Conservation (phyloP, 2,113 vertebrate species). For the Phylloscopus trochiloides region DNA sequence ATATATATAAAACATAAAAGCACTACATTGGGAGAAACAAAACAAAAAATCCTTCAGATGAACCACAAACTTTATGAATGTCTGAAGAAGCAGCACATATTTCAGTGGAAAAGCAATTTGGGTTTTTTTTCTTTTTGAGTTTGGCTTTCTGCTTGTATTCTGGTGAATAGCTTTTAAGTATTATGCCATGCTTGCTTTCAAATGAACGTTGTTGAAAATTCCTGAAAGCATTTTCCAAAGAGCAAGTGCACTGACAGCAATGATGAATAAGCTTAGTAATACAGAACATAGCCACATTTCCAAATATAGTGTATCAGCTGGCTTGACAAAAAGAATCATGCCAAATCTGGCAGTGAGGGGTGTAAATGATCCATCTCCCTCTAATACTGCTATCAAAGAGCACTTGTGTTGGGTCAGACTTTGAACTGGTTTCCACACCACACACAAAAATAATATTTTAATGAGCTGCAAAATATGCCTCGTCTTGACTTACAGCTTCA, state of each 20-base stretch:
- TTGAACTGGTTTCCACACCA: neutral
- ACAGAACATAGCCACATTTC: constrained; percentile 22
- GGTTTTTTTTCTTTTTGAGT: neutral
- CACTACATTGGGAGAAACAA: neutral
- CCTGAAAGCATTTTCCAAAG: constrained; percentile 25
- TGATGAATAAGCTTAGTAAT: constrained; percentile 13
- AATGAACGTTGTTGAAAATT: neutral
- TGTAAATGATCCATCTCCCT: neutral
- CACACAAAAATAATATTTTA: neutral
- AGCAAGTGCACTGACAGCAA: neutral
- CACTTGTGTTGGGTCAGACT: neutral
- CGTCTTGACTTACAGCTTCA: neutral
- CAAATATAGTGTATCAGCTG: constrained; percentile 58
- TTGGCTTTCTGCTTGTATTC: neutral
- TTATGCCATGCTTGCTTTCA: neutral
- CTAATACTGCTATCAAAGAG: neutral
- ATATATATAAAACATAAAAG: neutral
- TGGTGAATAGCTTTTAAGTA: neutral
- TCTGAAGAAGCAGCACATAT: neutral
- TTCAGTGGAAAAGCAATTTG: neutral
- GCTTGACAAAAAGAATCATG: neutral
- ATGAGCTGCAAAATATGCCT: neutral
- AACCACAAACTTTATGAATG: neutral
- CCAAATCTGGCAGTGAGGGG: neutral
- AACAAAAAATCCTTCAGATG: neutral